These are phyloP conservation scores for Odontomyia ornata DNA, from an alignment of 2,888 invertebrate genomes.

Conservation along the genomic window DNA sequence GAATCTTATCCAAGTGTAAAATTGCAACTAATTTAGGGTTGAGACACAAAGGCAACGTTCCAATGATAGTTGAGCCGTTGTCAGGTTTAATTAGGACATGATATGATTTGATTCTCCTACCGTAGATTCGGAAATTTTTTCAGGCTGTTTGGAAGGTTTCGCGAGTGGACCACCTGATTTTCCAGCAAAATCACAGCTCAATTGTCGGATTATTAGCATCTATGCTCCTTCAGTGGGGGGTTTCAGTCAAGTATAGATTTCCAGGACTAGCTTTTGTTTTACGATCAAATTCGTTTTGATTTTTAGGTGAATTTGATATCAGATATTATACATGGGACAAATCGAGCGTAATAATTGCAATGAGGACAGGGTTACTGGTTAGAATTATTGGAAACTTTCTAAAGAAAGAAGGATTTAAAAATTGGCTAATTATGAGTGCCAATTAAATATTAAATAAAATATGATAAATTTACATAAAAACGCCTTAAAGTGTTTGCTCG, in stretches of 20 bases:
- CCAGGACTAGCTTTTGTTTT: constrained; percentile 34
- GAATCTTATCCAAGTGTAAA: constrained; percentile 50
- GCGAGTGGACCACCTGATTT: constrained; percentile 33
- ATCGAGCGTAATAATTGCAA: constrained; percentile 7
- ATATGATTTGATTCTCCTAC: constrained; percentile 42
- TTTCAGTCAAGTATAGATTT: constrained; percentile 34
- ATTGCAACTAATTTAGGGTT: constrained; percentile 48
- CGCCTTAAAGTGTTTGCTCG: too few species aligned
- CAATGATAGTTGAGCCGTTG: constrained; percentile 44
- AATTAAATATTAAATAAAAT: too few species aligned
- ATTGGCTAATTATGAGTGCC: too few species aligned
- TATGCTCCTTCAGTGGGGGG: constrained; percentile 16
- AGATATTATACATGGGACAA: constrained; percentile 32
- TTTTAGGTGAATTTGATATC: constrained; percentile 27
- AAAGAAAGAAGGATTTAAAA: not conserved
- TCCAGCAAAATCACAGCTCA: constrained; percentile 25
- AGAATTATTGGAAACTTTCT: not conserved
- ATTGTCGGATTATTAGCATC: constrained; percentile 21
- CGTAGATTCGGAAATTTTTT: constrained; percentile 31
- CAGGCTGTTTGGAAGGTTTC: not conserved
- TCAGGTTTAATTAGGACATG: constrained; percentile 48
- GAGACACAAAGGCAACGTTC: constrained; percentile 1
- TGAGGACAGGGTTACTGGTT: not conserved
- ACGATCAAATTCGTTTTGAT: constrained; percentile 23
- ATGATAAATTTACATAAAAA: too few species aligned